Evolutionary conservation across 2,888 invertebrate genomes (phyloP).

Genomic region (Gnatocerus cornutus): DNA sequence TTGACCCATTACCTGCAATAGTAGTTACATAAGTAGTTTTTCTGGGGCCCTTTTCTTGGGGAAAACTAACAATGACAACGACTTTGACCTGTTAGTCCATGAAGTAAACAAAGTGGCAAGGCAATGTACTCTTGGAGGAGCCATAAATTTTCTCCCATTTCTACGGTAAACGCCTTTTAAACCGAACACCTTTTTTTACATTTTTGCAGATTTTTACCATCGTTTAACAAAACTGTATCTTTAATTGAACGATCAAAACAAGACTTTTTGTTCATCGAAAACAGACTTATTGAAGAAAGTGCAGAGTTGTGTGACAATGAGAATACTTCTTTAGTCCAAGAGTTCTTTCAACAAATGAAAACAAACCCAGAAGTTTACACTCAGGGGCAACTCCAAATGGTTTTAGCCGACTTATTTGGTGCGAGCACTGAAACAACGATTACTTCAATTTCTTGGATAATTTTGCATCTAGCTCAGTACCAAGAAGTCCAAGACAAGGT

Average conservation of each 20-base stretch:
- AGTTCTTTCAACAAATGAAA: too few relatives aligned
- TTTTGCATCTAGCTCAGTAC: not conserved
- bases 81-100: not conserved
- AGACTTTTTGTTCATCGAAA: not conserved
- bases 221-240: not conserved
- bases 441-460: not conserved
- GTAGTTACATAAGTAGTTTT: not conserved
- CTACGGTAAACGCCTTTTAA: not conserved
- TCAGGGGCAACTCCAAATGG: not conserved
- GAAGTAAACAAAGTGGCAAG: not conserved
- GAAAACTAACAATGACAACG: not conserved
- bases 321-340: too few relatives aligned
- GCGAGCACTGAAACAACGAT: not conserved
- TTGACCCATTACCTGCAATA: too few relatives aligned
- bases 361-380: not conserved
- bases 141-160: slow-evolving; percentile 4
- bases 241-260: not conserved
- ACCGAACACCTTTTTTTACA: too few relatives aligned
- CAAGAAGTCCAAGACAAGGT: slow-evolving; percentile 2
- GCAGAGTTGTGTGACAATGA: not conserved
- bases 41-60: not conserved
- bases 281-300: not conserved
- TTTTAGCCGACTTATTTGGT: not conserved
- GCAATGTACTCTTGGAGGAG: not conserved
- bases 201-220: not conserved